Conservation (phyloP, 2,113 vertebrate species). For the Myotis davidii region DNA sequence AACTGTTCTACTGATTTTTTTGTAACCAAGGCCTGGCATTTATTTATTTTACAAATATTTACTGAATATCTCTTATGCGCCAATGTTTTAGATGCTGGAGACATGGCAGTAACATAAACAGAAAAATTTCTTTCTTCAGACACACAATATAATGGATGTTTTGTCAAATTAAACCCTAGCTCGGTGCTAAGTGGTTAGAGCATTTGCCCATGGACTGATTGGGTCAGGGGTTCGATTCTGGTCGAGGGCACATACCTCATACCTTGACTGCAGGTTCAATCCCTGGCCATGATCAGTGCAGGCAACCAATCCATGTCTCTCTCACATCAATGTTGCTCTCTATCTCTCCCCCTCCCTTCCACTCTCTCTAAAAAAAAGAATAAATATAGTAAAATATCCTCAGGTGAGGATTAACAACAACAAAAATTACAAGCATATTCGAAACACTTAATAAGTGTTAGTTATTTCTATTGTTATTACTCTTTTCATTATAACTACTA, state of each 20-base stretch:
- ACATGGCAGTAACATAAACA: not conserved
- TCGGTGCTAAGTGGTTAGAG: too few relatives aligned
- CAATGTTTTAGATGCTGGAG: not conserved
- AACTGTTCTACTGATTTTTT: not conserved
- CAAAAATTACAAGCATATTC: not conserved
- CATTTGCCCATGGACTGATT: too few relatives aligned
- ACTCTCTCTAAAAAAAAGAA: too few relatives aligned
- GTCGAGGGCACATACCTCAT: too few relatives aligned
- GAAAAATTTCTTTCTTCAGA: conserved; percentile 6
- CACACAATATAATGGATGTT: not conserved
- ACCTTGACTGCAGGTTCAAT: too few relatives aligned
- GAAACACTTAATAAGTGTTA: not conserved
- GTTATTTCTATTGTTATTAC: not conserved
- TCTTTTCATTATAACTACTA: not conserved
- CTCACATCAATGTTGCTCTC: too few relatives aligned
- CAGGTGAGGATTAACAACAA: too few relatives aligned
- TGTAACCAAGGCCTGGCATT: not conserved
- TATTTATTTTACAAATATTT: conserved; percentile 18
- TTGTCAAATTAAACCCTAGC: not conserved
- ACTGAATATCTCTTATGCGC: not conserved
- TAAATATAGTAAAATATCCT: too few relatives aligned
- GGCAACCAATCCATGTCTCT: too few relatives aligned
- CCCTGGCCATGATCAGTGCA: too few relatives aligned
- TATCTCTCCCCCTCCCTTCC: too few relatives aligned
- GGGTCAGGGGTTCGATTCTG: too few relatives aligned